Evolutionary conservation across 2,888 invertebrate species (phyloP).

Genomic region (Hololepta plana): DNA sequence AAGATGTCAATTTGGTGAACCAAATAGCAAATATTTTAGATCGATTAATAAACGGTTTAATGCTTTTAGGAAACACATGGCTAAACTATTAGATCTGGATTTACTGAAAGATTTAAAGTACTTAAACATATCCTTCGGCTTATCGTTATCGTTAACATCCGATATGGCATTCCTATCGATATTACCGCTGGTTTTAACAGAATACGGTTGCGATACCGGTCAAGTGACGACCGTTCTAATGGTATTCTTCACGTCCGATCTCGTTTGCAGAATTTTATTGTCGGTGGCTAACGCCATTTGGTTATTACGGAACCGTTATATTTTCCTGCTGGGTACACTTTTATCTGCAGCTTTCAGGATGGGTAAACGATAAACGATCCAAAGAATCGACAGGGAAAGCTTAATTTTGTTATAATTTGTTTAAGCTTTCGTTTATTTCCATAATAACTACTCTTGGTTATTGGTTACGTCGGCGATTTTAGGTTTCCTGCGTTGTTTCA

Average conservation of each 20-base stretch:
- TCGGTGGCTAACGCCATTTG: conserved; percentile 42
- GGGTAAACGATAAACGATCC: conserved; percentile 32
- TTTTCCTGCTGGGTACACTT: conserved; percentile 45
- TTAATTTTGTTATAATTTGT: conserved; percentile 7
- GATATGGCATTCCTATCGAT: conserved; percentile 53
- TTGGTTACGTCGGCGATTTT: conserved; percentile 33
- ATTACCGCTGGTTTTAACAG: conserved; percentile 43
- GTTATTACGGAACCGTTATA: conserved; percentile 39
- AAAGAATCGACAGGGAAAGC: conserved; percentile 18
- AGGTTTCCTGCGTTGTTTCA: conserved; percentile 49
- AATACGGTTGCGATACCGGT: conserved; percentile 34
- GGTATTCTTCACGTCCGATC: conserved; percentile 48
- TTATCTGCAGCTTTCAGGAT: conserved; percentile 47
- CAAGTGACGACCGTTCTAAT: conserved; percentile 51
- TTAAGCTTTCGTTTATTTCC: conserved; percentile 1
- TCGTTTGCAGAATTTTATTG: conserved; percentile 42
- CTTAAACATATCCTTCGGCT: conserved; percentile 50
- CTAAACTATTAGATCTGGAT: conserved; percentile 40
- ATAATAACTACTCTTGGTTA: neutral
- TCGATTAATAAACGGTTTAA: too few relatives aligned
- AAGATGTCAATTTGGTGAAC: too few relatives aligned
- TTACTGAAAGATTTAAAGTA: conserved; percentile 43
- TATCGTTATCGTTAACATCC: conserved; percentile 46
- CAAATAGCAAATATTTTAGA: too few relatives aligned
- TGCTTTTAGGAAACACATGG: conserved; percentile 29